These are phyloP conservation scores for Hippocampus comes DNA, from an alignment of 2,113 vertebrate species.

Conservation along the genomic window DNA sequence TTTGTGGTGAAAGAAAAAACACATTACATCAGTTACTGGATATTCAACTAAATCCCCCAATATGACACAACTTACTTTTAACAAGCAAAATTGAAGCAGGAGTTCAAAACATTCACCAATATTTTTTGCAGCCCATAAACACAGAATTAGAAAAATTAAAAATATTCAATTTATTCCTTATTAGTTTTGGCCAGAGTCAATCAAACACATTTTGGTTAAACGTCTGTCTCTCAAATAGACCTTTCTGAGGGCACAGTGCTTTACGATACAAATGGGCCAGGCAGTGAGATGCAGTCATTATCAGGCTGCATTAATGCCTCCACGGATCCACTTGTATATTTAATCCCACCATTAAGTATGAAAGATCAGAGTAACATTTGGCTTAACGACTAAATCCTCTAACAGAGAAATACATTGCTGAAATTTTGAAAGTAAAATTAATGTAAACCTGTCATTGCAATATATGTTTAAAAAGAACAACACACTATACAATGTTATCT, in stretches of 20 bases:
- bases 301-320: constrained; percentile 19
- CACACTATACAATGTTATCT: constrained; percentile 52
- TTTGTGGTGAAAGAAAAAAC: background rate
- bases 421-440: background rate
- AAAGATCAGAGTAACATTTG: constrained; percentile 48
- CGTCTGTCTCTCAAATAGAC: background rate
- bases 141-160: background rate
- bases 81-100: background rate
- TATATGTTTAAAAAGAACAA: background rate
- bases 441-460: background rate
- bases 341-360: constrained; percentile 50
- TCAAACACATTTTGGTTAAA: background rate
- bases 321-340: constrained; percentile 18
- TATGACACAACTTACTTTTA: background rate
- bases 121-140: background rate
- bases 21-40: background rate
- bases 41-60: background rate
- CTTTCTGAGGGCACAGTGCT: background rate
- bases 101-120: background rate
- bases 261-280: background rate
- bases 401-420: background rate
- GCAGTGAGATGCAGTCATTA: constrained; percentile 1
- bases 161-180: background rate
- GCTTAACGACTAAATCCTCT: constrained; percentile 44
- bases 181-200: background rate